phyloP scores from a whole-genome alignment of 1,140 invertebrate genomes.

The Wiebesia pumilae region DNA sequence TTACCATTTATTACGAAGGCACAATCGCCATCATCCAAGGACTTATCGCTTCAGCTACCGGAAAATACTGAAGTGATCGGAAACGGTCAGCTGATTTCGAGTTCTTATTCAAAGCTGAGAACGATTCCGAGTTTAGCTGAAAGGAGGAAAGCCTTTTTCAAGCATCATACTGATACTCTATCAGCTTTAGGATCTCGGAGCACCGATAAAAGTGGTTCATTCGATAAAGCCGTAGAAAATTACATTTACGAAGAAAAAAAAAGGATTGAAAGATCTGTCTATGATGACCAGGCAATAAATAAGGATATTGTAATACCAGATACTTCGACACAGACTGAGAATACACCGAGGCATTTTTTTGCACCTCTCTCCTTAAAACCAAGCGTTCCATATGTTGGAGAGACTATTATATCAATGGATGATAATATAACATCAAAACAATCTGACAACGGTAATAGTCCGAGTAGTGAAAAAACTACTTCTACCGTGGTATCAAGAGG shows the following conservation, averaged over 20 bases:
- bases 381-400: slow-evolving; percentile 22
- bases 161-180: not conserved
- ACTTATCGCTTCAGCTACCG: not conserved
- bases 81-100: not conserved
- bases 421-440: not conserved
- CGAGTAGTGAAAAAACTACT: slow-evolving; percentile 60
- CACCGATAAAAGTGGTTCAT: not conserved
- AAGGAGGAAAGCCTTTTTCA: slow-evolving; percentile 42
- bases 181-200: too few relatives aligned
- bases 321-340: slow-evolving; percentile 6
- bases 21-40: slow-evolving; percentile 21
- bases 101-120: not conserved
- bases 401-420: not conserved
- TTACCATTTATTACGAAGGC: slow-evolving; percentile 1
- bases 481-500: slow-evolving; percentile 62
- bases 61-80: not conserved
- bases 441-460: slow-evolving; percentile 59
- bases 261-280: not conserved
- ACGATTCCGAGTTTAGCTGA: not conserved
- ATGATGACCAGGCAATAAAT: too few relatives aligned
- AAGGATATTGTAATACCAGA: not conserved
- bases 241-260: not conserved
- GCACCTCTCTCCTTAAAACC: slow-evolving; percentile 65
- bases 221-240: not conserved
- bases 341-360: slow-evolving; percentile 72